Evolutionary conservation across 2,797 vertebrate species (phyloP), one percentile per base, ranked within the genome.

Genomic region (Manis pentadactyla): DNA sequence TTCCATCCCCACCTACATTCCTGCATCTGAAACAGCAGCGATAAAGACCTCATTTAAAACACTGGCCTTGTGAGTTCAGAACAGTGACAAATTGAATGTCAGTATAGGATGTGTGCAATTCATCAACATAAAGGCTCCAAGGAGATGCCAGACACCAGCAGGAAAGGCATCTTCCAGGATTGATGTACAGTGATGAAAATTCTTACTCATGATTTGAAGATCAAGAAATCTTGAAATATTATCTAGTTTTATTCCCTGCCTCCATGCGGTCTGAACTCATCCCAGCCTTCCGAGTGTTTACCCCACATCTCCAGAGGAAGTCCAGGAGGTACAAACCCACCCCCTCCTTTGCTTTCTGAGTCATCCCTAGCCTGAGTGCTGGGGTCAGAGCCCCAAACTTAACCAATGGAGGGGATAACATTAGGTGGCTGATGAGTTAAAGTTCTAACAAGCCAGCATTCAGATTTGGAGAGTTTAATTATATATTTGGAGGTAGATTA

Each of bases 151-250:
- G n/a, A 39, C 19, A 49, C 27, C 39, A 59, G 94, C 64, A 34
- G 83, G 78, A 78, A 85, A 78, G 73, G 29, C 59, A 55, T 51
- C 42, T 77, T 69, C 64, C 75, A 92, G 57, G 73, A 90, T 61
- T 55, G 81, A 64, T 69, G 31, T 23, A 29, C 19, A 66, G 57
- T 91, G 71, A 90, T 77, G 71, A 37, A 93, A 95, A 92, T 49
- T 86, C 18, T 39, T 87, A 23, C 46, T 79, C 49, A 39, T 89
- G 73, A 59, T 69, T 61, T 68, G 29, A 83, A 95, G 55, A 59
- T 92, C 27, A 81, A 93, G 42, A 42, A 93, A 66, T 34, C 49
- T 69, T 79, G 31, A 69, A 57, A 75, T 59, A 49, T 23, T 71
- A 10, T 17, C 11, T 64, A 14, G 18, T 53, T 46, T 88, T 71